Percentiles rank a stretch among this genome's conserved stretches.
Conservation (phyloP, 2,113 vertebrate genomes). For the Paralichthys olivaceus region DNA sequence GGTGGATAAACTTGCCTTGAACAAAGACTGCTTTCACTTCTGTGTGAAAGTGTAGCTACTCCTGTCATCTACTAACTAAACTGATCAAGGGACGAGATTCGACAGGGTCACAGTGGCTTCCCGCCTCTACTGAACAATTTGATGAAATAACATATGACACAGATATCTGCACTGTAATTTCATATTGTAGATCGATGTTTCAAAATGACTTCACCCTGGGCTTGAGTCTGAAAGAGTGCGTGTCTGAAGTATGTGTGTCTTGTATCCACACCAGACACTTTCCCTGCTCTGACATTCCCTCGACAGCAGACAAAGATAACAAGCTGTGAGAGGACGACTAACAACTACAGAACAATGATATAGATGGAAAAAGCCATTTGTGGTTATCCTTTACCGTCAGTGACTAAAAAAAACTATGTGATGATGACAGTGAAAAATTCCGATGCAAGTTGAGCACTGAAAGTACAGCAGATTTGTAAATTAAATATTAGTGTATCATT, state of each 20-base stretch:
- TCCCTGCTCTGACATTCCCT: constrained; percentile 47
- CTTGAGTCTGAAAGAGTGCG: constrained; percentile 3
- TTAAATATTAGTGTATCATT: neutral
- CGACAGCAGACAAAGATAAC: constrained; percentile 70
- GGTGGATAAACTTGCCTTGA: neutral
- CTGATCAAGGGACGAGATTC: neutral
- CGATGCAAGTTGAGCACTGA: neutral
- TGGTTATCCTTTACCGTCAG: constrained; percentile 9
- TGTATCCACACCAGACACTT: constrained; percentile 40
- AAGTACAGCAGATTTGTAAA: neutral
- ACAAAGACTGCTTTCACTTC: neutral
- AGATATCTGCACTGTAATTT: neutral
- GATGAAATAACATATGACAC: constrained; percentile 8
- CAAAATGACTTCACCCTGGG: constrained; percentile 5
- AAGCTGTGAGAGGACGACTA: constrained; percentile 57
- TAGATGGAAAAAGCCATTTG: constrained; percentile 42
- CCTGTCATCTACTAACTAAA: constrained; percentile 8
- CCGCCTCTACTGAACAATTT: neutral
- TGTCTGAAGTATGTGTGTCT: constrained; percentile 14
- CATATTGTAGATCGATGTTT: neutral
- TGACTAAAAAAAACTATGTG: neutral
- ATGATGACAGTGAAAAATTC: neutral
- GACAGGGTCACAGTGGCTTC: constrained; percentile 10
- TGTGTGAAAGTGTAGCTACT: neutral
- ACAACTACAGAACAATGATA: constrained; percentile 48